Evolutionary conservation across 1,140 invertebrate species (phyloP).

Genomic region (Drosophila pallidifrons): DNA sequence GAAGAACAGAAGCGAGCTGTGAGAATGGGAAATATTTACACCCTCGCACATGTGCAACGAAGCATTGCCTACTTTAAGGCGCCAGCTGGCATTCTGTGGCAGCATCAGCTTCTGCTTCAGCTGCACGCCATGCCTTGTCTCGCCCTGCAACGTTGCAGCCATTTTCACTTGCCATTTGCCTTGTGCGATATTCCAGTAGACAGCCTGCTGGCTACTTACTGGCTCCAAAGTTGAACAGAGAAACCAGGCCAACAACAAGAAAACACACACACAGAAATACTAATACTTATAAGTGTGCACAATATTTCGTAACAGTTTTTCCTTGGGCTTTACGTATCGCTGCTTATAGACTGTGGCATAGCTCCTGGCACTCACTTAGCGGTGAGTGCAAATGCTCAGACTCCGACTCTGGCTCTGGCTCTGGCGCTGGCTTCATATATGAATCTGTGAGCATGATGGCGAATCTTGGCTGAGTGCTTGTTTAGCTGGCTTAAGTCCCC

Average conservation of each 20-base stretch:
- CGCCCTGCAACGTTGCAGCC: conserved; percentile 34
- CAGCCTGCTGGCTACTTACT: conserved; percentile 68
- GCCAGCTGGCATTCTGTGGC: conserved; percentile 36
- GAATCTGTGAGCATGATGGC: conserved; percentile 25
- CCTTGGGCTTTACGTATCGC: conserved; percentile 65
- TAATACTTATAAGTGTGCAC: conserved; percentile 27
- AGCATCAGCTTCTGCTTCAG: conserved; percentile 18
- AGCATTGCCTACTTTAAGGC: conserved; percentile 44
- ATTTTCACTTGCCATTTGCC: conserved; percentile 48
- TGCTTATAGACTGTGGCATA: conserved; percentile 74
- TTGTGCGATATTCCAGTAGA: conserved; percentile 58
- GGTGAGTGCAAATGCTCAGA: conserved; percentile 63
- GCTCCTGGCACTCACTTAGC: conserved; percentile 72
- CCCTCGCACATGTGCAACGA: conserved; percentile 40
- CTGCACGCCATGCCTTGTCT: conserved; percentile 24
- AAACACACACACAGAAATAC: conserved; percentile 12
- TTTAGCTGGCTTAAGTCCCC: conserved; percentile 35
- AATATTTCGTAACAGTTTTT: conserved; percentile 61
- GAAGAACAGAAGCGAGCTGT: too few relatives aligned
- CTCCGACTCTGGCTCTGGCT: conserved; percentile 24
- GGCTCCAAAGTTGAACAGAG: conserved; percentile 46
- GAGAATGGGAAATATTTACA: background rate
- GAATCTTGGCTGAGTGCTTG: conserved; percentile 35
- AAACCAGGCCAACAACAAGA: conserved; percentile 55
- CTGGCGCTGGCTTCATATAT: conserved; percentile 1